Evolutionary conservation across 2,888 invertebrate genomes (phyloP).

Genomic region (Panzeria rudis): DNA sequence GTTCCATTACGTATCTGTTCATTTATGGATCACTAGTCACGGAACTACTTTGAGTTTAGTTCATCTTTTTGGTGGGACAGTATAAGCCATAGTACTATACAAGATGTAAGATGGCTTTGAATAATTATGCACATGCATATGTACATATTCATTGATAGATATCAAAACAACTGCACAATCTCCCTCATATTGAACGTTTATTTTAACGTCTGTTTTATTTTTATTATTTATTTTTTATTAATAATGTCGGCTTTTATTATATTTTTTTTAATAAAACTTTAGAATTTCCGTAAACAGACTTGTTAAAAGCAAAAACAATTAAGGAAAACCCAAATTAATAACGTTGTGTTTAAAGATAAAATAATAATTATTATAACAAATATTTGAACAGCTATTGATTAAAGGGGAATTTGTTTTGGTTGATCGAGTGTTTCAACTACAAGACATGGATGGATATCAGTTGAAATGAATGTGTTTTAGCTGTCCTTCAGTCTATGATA

Average conservation of each 20-base stretch:
- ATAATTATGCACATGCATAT: too few species aligned
- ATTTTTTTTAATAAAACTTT: constrained; percentile 48
- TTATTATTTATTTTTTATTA: constrained; percentile 4
- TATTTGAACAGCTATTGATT: constrained; percentile 35
- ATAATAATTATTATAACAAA: constrained; percentile 52
- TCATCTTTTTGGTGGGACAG: too few species aligned
- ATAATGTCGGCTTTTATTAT: constrained; percentile 11
- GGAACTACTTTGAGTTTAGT: too few species aligned
- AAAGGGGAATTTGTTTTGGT: constrained; percentile 1
- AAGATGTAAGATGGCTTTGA: too few species aligned
- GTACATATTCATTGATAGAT: background rate
- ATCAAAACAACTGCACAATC: background rate
- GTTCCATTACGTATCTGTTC: too few species aligned
- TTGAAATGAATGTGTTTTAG: background rate
- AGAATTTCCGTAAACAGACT: constrained; percentile 59
- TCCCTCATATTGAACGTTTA: constrained; percentile 30
- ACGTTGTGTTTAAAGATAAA: constrained; percentile 36
- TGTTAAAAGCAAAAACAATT: constrained; percentile 33
- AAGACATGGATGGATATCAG: background rate
- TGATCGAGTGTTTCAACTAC: background rate
- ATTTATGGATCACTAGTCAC: too few species aligned
- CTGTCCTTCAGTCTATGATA: constrained; percentile 44
- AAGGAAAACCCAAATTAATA: constrained; percentile 64
- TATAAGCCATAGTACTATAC: too few species aligned
- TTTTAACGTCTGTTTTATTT: constrained; percentile 51